Conservation (phyloP, 2,113 vertebrate species). For the Osmerus eperlanus region DNA sequence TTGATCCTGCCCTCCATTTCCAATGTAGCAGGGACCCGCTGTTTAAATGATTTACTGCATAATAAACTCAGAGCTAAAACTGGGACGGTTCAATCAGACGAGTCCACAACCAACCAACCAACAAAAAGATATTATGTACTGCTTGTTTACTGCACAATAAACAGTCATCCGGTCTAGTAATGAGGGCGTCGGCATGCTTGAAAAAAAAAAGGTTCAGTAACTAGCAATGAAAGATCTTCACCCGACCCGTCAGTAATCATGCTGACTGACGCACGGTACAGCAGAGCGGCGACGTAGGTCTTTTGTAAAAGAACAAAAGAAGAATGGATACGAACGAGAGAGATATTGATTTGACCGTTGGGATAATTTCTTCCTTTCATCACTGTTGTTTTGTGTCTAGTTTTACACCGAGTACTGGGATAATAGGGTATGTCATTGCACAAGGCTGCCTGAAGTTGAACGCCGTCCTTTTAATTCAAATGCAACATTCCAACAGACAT, state of each 20-base stretch:
- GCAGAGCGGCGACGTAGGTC: background rate
- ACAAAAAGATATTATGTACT: too few species aligned
- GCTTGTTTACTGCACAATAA: too few species aligned
- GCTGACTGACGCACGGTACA: constrained; percentile 50
- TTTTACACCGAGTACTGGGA: constrained; percentile 42
- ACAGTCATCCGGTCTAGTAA: too few species aligned
- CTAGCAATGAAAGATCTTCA: constrained; percentile 25
- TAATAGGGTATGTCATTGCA: constrained; percentile 59
- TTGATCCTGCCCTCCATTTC: constrained; percentile 33
- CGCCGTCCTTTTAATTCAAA: constrained; percentile 68
- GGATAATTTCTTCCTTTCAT: constrained; percentile 40
- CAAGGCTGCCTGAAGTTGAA: constrained; percentile 58
- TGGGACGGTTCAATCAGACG: background rate
- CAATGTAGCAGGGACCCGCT: background rate
- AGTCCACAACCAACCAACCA: too few species aligned
- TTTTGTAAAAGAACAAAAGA: constrained; percentile 20
- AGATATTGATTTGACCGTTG: constrained; percentile 62
- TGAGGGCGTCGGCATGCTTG: too few species aligned
- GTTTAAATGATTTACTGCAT: background rate
- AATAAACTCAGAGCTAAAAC: background rate
- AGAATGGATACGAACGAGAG: constrained; percentile 24
- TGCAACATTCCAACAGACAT: constrained; percentile 61
- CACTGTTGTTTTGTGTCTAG: constrained; percentile 49
- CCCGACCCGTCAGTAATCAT: constrained; percentile 51
- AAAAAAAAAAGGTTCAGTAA: too few species aligned